Evolutionary conservation across 2,113 vertebrate genomes (phyloP).

Genomic region (Sinocyclocheilus anshuiensis): DNA sequence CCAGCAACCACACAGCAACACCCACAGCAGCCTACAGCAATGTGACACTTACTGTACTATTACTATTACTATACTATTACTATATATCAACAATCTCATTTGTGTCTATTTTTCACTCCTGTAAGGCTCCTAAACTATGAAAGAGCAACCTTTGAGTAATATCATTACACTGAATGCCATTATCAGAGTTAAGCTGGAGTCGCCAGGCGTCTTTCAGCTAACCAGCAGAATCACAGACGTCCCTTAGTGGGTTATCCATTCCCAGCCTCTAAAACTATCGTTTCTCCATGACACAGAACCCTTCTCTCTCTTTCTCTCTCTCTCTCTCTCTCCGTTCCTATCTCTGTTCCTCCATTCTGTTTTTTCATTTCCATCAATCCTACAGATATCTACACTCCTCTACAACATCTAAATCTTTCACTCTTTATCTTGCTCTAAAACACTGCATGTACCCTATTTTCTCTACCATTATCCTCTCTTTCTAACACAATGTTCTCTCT

Average conservation of each 20-base stretch:
- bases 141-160: not conserved
- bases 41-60: too few relatives aligned
- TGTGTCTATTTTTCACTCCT: not conserved
- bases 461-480: not conserved
- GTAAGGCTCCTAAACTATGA: not conserved
- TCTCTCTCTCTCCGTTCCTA: not conserved
- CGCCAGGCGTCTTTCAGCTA: not conserved
- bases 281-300: constrained; percentile 8
- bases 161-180: not conserved
- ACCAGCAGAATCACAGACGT: constrained; percentile 27
- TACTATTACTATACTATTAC: not conserved
- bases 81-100: not conserved
- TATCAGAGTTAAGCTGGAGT: not conserved
- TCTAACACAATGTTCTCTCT: not conserved
- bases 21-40: too few relatives aligned
- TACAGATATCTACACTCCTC: not conserved
- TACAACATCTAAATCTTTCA: constrained; percentile 16
- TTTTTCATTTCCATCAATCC: not conserved
- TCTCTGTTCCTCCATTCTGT: not conserved
- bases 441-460: not conserved
- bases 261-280: not conserved
- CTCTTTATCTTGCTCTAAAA: constrained; percentile 23
- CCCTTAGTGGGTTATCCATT: constrained; percentile 19
- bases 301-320: not conserved
- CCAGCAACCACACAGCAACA: too few relatives aligned